Evolutionary conservation across 2,888 invertebrate genomes (phyloP).

Genomic region (Netelia melanura): DNA sequence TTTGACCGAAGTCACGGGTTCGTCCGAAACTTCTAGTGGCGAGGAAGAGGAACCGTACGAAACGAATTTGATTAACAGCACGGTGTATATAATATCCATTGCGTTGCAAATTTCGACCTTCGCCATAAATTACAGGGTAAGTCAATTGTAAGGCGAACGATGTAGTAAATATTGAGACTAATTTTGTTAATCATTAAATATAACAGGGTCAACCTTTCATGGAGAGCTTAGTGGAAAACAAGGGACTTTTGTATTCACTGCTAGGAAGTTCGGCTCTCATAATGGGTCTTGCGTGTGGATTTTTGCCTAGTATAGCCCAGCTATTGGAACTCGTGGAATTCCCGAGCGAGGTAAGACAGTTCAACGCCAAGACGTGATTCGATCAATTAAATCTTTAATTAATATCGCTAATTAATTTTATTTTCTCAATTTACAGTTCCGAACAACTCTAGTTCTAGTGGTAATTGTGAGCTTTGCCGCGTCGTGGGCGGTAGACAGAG

Average conservation of each 20-base stretch:
- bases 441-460: slow-evolving; percentile 92
- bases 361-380: too few species aligned
- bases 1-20: slow-evolving; percentile 55
- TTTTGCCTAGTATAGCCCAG: slow-evolving; percentile 93
- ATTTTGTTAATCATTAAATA: background rate
- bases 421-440: slow-evolving; percentile 91
- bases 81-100: slow-evolving; percentile 99
- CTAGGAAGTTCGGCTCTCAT: slow-evolving; percentile 93
- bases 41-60: slow-evolving; percentile 94
- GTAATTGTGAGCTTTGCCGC: slow-evolving; percentile 94
- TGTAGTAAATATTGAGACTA: background rate
- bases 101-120: slow-evolving; percentile 99
- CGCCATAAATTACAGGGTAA: slow-evolving; percentile 99
- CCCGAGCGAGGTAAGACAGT: slow-evolving; percentile 92
- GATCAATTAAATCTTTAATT: background rate
- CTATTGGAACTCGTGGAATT: slow-evolving; percentile 98
- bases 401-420: slow-evolving; percentile 40
- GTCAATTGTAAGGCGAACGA: background rate
- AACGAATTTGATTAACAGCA: slow-evolving; percentile 98
- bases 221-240: slow-evolving; percentile 97
- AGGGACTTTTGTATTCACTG: slow-evolving; percentile 96
- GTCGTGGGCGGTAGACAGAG: slow-evolving; percentile 94
- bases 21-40: slow-evolving; percentile 73
- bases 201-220: slow-evolving; percentile 98
- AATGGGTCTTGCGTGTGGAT: slow-evolving; percentile 93